Evolutionary conservation across 2,888 invertebrate genomes (phyloP), one percentile per base, ranked within the genome.

Genomic region (Melikaiella ostensackeni): DNA sequence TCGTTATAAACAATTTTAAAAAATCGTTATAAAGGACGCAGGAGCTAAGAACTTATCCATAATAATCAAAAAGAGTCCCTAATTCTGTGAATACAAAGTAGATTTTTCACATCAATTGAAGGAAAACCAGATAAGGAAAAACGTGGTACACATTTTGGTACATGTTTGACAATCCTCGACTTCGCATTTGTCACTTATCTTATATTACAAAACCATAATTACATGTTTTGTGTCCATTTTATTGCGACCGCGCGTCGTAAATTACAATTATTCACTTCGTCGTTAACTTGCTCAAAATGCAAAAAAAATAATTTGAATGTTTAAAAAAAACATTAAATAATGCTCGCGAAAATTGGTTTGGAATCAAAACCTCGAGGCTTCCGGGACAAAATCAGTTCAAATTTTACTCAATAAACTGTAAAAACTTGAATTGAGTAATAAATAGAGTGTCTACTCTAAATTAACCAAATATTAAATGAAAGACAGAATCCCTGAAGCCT

Each of bases 1-100:
- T 79, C 79, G 77, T 77, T 79, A 80, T 77, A 81, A 78, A 82
- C 81, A 82, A 82, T 81, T 82, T 11, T 13, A 64, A 64, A 33
- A 35, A 24, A 64, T 21, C n/a, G 3, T 33, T 42, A 50, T 24
- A 46, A 46, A 8, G 27, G 46, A 70, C 46, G 66, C 66, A 42
- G 66, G 66, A 70, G 46, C 27, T 27, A 70, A 46, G 19, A 50
- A 46, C 66, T 46, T 30, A 66, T 42, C 24, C 16, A 42, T 66
- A 50, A 30, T 50, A 50, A 50, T 70, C 19, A 70, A 30, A 66
- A 13, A 70, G n/a, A 11, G 57, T n/a, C 21, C 11, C 62, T 63
- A 63, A 33, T 63, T n/a, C 35, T 35, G 35, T 8, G 33, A 63
- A 63, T 33, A 35, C 33, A 63, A 63, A 63, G 30, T 61, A 30